These are phyloP conservation scores for Sciaenops ocellatus DNA, from an alignment of 2,797 vertebrate species.

Conservation along the genomic window DNA sequence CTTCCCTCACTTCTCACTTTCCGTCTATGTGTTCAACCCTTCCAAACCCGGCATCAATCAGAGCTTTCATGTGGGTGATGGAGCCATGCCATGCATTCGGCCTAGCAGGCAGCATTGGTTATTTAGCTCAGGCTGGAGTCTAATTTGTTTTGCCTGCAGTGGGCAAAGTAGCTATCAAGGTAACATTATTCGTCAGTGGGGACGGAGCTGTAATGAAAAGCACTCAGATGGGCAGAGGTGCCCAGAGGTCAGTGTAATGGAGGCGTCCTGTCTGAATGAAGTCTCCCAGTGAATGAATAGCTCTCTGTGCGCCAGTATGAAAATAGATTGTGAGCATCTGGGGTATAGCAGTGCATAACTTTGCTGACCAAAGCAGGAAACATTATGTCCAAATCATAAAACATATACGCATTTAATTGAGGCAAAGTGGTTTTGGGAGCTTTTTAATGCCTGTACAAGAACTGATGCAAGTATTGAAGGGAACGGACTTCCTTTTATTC, in stretches of 20 bases:
- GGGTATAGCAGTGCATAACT: constrained; percentile 25
- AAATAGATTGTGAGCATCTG: constrained; percentile 57
- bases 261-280: constrained; percentile 58
- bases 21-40: constrained; percentile 45
- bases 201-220: constrained; percentile 74
- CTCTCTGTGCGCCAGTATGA: constrained; percentile 33
- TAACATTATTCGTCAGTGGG: constrained; percentile 65
- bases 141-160: constrained; percentile 74
- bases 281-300: constrained; percentile 55
- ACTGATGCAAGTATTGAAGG: constrained; percentile 24
- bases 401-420: constrained; percentile 44
- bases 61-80: constrained; percentile 62
- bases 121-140: constrained; percentile 57
- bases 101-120: constrained; percentile 38
- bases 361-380: constrained; percentile 63
- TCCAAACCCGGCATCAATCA: constrained; percentile 68
- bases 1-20: constrained; percentile 32
- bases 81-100: constrained; percentile 38
- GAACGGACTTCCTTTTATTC: constrained; percentile 16
- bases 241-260: constrained; percentile 69
- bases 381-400: constrained; percentile 47
- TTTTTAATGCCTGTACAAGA: constrained; percentile 17
- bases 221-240: constrained; percentile 58
- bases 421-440: constrained; percentile 45
- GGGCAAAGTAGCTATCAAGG: constrained; percentile 62